Evolutionary conservation across 2,113 vertebrate genomes (phyloP), one percentile per base, ranked within the genome.

Genomic region (Naja naja): DNA sequence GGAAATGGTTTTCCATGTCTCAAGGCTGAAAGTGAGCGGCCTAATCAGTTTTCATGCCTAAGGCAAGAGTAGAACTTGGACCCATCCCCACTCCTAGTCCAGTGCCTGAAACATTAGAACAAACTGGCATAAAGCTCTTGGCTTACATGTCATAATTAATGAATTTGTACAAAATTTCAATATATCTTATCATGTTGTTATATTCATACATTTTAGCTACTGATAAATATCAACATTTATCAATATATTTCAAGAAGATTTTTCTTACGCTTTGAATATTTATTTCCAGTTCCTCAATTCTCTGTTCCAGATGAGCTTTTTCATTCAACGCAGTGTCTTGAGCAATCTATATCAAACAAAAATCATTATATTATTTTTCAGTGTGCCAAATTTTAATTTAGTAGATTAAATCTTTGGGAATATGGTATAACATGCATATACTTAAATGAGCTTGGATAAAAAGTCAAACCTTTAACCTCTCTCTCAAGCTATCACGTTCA

Each of bases 271-370:
- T 97, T 94, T 97, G 95, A 95, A 98, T 87, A 93, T 97, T 95
- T 91, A 93, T 96, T 97, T 98, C 97, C 94, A 98, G 95, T 85
- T 98, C 98, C 92, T 99, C 98, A 95, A 98, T 96, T 90, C 96
- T 98, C 95, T 98, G 98, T 96, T 98, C 97, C 96, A 98, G 96
- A 93, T 97, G 97, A 94, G 98, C 98, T 91, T 97, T 97, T 96
- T 98, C 98, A 94, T 97, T 98, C 96, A 98, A 98, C 0, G 93
- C 95, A 86, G 97, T 97, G 93, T 98, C 98, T 90, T 98, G 98
- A 90, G 97, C 98, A 97, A 98, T 98, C 98, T 98, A 94, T 89
- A 97, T 88, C 54, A 97, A 96, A 91, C 43, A 94, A 94, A 8
- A 96, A 0, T 9, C 5, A 93, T 55, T 92, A 90, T 14, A 74